Evolutionary conservation across 2,888 invertebrate genomes (phyloP).

Genomic region (Chymomyza procnemis): DNA sequence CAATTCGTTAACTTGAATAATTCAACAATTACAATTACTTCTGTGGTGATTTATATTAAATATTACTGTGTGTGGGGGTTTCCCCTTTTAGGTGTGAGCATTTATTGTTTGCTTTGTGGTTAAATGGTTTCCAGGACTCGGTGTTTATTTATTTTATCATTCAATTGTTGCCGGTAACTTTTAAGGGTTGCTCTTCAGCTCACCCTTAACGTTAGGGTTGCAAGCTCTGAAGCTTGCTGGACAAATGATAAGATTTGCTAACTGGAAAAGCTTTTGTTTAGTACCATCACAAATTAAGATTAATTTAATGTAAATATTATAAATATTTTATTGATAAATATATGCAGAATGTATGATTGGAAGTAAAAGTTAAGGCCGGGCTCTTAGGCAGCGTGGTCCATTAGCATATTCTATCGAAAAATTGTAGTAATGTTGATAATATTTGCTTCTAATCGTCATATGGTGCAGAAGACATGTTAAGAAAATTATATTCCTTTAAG

Average conservation of each 20-base stretch:
- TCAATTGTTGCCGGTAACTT: slow-evolving; percentile 22
- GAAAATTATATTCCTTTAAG: too few relatives aligned
- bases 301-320: slow-evolving; percentile 59
- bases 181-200: slow-evolving; percentile 43
- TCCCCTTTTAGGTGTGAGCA: slow-evolving; percentile 1
- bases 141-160: slow-evolving; percentile 36
- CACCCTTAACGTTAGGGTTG: slow-evolving; percentile 25
- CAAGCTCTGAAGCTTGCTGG: not conserved
- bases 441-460: too few relatives aligned
- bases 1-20: slow-evolving; percentile 50
- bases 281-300: slow-evolving; percentile 47
- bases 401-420: too few relatives aligned
- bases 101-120: slow-evolving; percentile 1
- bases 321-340: slow-evolving; percentile 47
- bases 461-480: too few relatives aligned
- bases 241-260: not conserved
- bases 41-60: slow-evolving; percentile 61
- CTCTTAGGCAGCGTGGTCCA: too few relatives aligned
- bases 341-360: slow-evolving; percentile 6
- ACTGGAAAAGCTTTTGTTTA: slow-evolving; percentile 7
- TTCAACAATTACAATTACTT: slow-evolving; percentile 66
- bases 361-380: not conserved
- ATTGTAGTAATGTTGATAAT: too few relatives aligned
- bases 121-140: not conserved
- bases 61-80: slow-evolving; percentile 18